These are phyloP conservation scores for Sinohyriopsis cumingii DNA, from an alignment of 2,888 invertebrate species.

Conservation along the genomic window DNA sequence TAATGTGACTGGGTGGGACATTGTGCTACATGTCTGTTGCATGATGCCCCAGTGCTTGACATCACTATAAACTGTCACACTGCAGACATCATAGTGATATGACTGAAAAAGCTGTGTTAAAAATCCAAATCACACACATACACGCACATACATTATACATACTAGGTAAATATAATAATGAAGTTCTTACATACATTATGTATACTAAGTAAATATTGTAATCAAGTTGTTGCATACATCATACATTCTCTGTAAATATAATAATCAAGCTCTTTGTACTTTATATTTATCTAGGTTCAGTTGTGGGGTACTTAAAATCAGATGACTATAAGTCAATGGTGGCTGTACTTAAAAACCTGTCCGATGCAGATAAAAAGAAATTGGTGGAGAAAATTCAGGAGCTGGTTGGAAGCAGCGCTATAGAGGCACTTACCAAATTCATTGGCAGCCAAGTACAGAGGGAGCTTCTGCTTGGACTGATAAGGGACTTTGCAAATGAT, in stretches of 20 bases:
- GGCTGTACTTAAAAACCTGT: slow-evolving; percentile 52
- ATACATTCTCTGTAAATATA: not conserved
- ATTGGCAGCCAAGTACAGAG: slow-evolving; percentile 62
- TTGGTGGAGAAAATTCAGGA: slow-evolving; percentile 61
- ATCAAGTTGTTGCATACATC: no score
- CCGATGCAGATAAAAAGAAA: slow-evolving; percentile 55
- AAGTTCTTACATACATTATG: no score
- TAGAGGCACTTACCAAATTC: slow-evolving; percentile 63
- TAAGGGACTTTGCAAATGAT: slow-evolving; percentile 45
- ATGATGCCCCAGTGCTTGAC: no score
- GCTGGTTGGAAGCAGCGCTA: slow-evolving; percentile 57
- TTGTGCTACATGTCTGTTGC: no score
- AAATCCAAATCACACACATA: no score
- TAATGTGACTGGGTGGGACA: no score
- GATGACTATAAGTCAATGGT: slow-evolving; percentile 63
- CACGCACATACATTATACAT: no score
- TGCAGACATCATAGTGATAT: no score
- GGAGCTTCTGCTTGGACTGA: slow-evolving; percentile 53
- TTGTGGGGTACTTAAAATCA: slow-evolving; percentile 57
- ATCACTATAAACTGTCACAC: no score
- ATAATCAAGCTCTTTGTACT: not conserved
- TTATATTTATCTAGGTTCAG: slow-evolving; percentile 37
- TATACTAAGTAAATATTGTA: no score
- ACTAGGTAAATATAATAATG: no score
- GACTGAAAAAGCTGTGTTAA: no score